Evolutionary conservation across 2,888 invertebrate species (phyloP), one percentile per base, ranked within the genome.

Genomic region (Miltochrista miniata): DNA sequence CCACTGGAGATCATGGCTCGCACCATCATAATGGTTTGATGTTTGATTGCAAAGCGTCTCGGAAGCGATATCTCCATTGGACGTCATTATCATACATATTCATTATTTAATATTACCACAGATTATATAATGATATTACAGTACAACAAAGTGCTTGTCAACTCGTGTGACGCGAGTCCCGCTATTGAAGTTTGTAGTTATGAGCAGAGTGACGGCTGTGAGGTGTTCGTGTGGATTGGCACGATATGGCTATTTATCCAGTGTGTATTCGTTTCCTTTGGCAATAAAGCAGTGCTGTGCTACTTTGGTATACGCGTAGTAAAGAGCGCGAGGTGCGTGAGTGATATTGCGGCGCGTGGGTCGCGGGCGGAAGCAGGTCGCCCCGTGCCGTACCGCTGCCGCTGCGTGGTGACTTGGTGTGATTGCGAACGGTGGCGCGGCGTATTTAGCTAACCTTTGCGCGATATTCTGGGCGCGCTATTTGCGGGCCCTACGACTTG

Each of bases 391-490:
- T 5, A 24, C 5, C 8, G 8, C 30, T 30, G 30, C 3, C n/a
- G 10, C 51, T 58, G 48, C 48, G 30, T 30, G 30, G n/a, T n/a
- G n/a, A n/a, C n/a, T n/a, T n/a, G n/a, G n/a, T n/a, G n/a, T n/a
- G n/a, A n/a, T n/a, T n/a, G n/a, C n/a, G n/a, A n/a, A n/a, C n/a
- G n/a, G n/a, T n/a, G n/a, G 31, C 3, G n/a, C 49, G 58, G 48
- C 70, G 69, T 73, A 70, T 76, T 74, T 74, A 72, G 74, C 66
- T 81, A 80, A 83, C 83, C 83, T 84, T 82, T 82, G 74, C 72
- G 70, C 67, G 72, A 68, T 83, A 81, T 84, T 83, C 78, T 72
- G 70, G 68, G 81, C 75, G 72, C 60, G 80, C 79, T 85, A 83
- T 85, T 82, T 76, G 73, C 70, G 76, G 71, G 60, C 64, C 60